Base-by-base conservation (phyloP, 37 sponge, comb jelly and placozoan species). In the Crambe crambe region DNA sequence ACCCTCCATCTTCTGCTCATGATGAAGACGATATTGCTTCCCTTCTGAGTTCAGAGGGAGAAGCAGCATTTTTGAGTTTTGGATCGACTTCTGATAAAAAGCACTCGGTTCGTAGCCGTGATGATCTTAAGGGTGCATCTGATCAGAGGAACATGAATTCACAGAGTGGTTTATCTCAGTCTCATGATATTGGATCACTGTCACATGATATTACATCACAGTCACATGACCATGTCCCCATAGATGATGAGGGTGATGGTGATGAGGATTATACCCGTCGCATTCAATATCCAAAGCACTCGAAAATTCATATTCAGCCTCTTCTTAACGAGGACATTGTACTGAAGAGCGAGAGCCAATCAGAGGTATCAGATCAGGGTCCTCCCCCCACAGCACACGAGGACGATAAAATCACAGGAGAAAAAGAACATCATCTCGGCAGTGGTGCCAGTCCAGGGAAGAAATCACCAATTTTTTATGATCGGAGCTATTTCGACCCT, bases 211-310 rank as follows among this genome's bases (percentile, higher is more conserved):
- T 6, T 12, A 47, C 6, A 47, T 6, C 12, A 15, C 51, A 47
- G 51, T 47, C 51, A 47, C 51, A 12, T 6, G 51, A 47, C 51
- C 6, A 12, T 47, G 51, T 47, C 10, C 12, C 12, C 10, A 6
- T 12, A 12, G 12, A 6, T 15, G 51, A 47, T 12, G 12, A 15
- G 10, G 51, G 51, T 15, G 42, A 40, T 26, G 25, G 27, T n/a
- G 74, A 9, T 59, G 35, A 42, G 3, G 76, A 75, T 35, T 75
- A 75, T 40, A 75, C 76, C 3, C 42, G 29, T 1, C 40, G 40
- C 1, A 60, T 59, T 36, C 76, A 61, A 35, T 75, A 75, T 40
- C 76, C 76, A 22, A 75, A 75, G 22, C 60, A 59, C 59, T 75
- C 76, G 3, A 36, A 57, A 17, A 60, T 75, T 57, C 39, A 56